Conservation (phyloP, 2,797 vertebrate genomes). For the Enteromius radiatus region DNA sequence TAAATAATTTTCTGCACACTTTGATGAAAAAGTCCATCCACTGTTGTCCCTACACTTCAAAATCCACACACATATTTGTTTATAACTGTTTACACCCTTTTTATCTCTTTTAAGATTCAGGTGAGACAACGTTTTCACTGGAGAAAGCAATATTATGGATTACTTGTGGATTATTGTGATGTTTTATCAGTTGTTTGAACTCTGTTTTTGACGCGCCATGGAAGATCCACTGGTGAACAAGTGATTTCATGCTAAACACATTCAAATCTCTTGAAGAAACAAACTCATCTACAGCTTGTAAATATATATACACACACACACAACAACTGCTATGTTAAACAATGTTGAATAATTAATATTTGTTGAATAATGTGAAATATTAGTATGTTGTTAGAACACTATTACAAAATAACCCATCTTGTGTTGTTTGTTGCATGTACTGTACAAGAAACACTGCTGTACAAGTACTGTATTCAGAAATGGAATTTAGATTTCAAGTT, state of each 20-base stretch:
- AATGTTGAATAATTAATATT: too few species aligned
- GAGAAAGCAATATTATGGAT: neutral
- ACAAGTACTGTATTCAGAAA: too few species aligned
- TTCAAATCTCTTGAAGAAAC: neutral
- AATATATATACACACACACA: too few species aligned
- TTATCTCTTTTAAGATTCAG: neutral
- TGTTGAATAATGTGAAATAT: neutral
- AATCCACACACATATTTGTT: neutral
- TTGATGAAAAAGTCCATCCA: neutral
- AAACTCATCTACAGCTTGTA: neutral
- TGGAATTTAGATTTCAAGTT: too few species aligned
- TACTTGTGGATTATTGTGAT: neutral
- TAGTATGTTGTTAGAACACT: neutral
- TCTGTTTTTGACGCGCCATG: too few species aligned
- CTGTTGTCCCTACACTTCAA: neutral
- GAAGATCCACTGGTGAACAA: neutral
- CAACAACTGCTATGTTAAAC: too few species aligned
- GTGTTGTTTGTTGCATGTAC: too few species aligned
- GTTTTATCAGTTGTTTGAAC: neutral
- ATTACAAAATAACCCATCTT: too few species aligned
- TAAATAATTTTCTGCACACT: neutral
- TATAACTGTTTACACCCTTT: neutral
- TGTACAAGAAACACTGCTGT: too few species aligned
- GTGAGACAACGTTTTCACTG: neutral
- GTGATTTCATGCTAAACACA: neutral